A percentile compares a stretch with the other conserved stretches of the same genome.
phyloP scores from a whole-genome alignment of 1,140 invertebrate genomes.

The Tigriopus japonicus region DNA sequence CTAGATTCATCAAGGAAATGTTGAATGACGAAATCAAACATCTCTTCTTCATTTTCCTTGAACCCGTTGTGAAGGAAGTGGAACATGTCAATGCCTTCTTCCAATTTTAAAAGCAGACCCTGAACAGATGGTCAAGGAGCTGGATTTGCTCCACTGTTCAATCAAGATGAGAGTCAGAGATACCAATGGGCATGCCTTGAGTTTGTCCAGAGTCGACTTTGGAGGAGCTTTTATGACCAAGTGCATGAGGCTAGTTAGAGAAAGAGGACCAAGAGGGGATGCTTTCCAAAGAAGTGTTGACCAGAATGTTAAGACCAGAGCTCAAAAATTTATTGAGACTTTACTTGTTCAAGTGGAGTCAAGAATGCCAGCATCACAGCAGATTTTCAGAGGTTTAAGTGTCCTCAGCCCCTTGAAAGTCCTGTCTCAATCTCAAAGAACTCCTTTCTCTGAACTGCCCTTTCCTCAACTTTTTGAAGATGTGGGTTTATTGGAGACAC shows the following conservation, averaged over 20 bases:
- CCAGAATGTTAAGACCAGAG: conserved; percentile 11
- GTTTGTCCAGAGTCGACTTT: conserved; percentile 11
- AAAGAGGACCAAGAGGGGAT: neutral
- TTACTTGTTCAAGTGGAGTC: conserved; percentile 5
- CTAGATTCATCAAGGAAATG: too few species aligned
- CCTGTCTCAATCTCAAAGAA: too few species aligned
- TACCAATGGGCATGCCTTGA: conserved; percentile 1
- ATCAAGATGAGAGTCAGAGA: conserved; percentile 3
- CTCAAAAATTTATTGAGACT: conserved; percentile 13
- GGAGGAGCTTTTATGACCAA: conserved; percentile 11
- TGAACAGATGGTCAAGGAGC: conserved; percentile 9
- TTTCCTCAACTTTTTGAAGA: neutral
- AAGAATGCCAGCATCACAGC: conserved; percentile 6
- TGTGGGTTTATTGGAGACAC: conserved; percentile 10
- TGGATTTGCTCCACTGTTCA: conserved; percentile 12
- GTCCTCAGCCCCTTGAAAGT: neutral
- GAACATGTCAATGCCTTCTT: conserved; percentile 13
- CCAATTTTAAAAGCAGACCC: conserved; percentile 14
- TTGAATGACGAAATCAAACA: too few species aligned
- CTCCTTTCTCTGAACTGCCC: too few species aligned
- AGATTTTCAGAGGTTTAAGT: conserved; percentile 3
- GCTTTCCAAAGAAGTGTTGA: conserved; percentile 2
- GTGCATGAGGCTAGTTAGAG: neutral
- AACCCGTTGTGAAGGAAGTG: neutral
- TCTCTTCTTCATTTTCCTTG: too few species aligned